Conservation (phyloP, 1,140 invertebrate genomes). For the Drosophila serrata region DNA sequence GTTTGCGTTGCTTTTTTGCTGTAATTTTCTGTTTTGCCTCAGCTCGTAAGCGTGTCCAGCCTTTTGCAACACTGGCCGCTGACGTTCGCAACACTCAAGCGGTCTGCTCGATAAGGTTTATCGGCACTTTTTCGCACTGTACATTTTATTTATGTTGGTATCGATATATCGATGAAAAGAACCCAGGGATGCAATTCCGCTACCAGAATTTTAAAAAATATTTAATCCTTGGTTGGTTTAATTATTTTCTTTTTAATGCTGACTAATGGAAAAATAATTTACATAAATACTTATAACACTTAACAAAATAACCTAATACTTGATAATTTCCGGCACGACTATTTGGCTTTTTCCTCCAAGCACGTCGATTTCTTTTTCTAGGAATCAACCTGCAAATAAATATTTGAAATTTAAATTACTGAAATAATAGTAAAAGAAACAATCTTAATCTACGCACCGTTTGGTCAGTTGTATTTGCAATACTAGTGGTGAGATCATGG, state of each 20-base stretch:
- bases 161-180: constrained; percentile 6
- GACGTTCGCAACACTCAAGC: constrained; percentile 32
- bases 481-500: constrained; percentile 39
- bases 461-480: constrained; percentile 13
- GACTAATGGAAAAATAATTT: not conserved
- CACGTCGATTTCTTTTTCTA: constrained; percentile 30
- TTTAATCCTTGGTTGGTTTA: not conserved
- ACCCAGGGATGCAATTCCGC: not conserved
- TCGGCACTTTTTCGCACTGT: constrained; percentile 4
- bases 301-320: constrained; percentile 28
- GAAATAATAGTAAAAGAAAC: not conserved
- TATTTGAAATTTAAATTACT: no score
- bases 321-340: not conserved
- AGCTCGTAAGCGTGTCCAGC: constrained; percentile 35
- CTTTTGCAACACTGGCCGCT: constrained; percentile 29
- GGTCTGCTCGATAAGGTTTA: not conserved
- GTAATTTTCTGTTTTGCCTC: constrained; percentile 62
- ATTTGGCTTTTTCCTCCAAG: constrained; percentile 26
- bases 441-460: not conserved
- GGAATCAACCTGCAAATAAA: constrained; percentile 21
- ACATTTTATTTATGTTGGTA: not conserved
- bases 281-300: constrained; percentile 16
- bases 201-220: not conserved
- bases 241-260: not conserved
- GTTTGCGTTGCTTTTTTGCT: constrained; percentile 55